Evolutionary conservation across 1,140 invertebrate species (phyloP), one percentile per base, ranked within the genome.

Genomic region (Drosophila nigromelanica): DNA sequence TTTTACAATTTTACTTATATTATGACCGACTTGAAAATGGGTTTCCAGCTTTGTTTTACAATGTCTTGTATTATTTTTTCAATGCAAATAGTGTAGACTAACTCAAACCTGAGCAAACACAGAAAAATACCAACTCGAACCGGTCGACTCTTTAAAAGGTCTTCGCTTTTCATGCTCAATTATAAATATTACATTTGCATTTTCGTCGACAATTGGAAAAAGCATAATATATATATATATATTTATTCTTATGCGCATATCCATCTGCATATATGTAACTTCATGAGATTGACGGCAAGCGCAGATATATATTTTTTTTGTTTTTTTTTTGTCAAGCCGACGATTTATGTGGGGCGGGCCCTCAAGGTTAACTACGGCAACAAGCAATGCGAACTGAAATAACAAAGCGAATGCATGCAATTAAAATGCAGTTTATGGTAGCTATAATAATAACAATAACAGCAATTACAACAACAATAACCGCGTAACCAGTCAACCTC

Each of bases 401-500:
- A 73, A 72, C 73, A 78, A 80, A 58, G 33, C 54, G 63, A 85
- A 74, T 80, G 79, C 80, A 68, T 73, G 75, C 78, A 87, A 86
- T 87, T 86, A 87, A 87, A 81, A 76, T 87, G 78, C 75, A 82
- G 61, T 87, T 76, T 73, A 64, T 55, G 80, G 62, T 40, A 59
- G 58, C 42, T 35, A 33, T 45, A 55, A 45, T 35, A 55, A 55
- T 43, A 45, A 43, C 8, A 63, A 63, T 24, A 62, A 50, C 30
- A 55, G 54, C 18, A 56, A 35, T 18, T 18, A 18, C 18, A 18
- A 18, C 30, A 63, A 45, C 12, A 69, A 69, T 27, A 58, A 14
- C 27, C 37, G 52, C 62, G 43, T 21, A 66, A 51, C 61, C 61
- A 72, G 37, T 66, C 61, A 72, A 58, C 45, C 61, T 52, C 45